Conservation (phyloP, 2,797 vertebrate species). For the Numenius phaeopus region DNA sequence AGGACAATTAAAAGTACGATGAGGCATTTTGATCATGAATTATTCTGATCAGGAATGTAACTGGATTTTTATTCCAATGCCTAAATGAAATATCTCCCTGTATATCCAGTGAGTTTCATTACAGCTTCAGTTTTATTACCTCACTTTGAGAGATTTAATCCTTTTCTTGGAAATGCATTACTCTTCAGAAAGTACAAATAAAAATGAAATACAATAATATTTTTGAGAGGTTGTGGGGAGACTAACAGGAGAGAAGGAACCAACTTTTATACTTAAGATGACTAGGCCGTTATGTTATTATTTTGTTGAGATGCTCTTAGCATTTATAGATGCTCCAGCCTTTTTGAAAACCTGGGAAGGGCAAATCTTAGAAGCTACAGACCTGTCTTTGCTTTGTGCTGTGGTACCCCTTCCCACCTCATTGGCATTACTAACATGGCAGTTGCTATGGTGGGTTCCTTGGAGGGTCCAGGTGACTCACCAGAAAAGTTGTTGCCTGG, state of each 20-base stretch:
- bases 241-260: not conserved
- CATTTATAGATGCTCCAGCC: not conserved
- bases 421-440: fast-evolving
- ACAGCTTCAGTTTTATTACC: constrained; percentile 54
- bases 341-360: not conserved
- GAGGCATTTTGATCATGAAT: constrained; percentile 57
- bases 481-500: not conserved
- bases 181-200: constrained; percentile 56
- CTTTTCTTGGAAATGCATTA: constrained; percentile 47
- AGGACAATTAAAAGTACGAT: constrained; percentile 69
- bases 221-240: not conserved
- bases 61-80: constrained; percentile 46
- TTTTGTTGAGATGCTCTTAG: not conserved
- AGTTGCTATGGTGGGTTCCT: not conserved
- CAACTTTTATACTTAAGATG: not conserved
- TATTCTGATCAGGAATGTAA: constrained; percentile 64
- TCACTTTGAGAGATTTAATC: constrained; percentile 60
- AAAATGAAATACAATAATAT: constrained; percentile 55
- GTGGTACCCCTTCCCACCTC: fast-evolving
- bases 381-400: not conserved
- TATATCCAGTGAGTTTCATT: constrained; percentile 62
- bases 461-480: not conserved
- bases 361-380: not conserved
- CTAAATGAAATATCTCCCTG: constrained; percentile 62
- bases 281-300: not conserved